Evolutionary conservation across 92 coral and sea anemone species (phyloP), one percentile per base, ranked within the genome.

Genomic region (Pocillopora meandrina): DNA sequence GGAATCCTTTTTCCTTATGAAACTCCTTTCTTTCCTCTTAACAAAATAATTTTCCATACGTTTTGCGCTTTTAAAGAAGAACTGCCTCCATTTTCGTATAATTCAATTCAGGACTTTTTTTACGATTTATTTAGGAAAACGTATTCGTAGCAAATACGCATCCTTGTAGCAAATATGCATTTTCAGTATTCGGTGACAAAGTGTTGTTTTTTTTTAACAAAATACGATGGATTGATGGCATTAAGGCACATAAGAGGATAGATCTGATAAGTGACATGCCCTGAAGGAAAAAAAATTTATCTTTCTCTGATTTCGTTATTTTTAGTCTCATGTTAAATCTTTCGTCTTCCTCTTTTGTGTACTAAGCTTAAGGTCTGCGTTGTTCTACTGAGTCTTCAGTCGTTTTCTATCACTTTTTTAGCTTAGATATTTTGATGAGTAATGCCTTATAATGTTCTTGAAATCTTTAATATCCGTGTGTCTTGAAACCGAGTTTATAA

Each of bases 91-190:
- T 13, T 72, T 72, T 83, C 62, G 63, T 62, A 74, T 72, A 64
- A 33, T 3, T 83, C 61, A 35, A 74, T 83, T 73, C 35, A 61
- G 60, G 80, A 33, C 80, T 83, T 82, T 82, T 42, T 62, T 83
- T n/a, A 58, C 81, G 80, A 83, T 42, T 74, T 59, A 72, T 52
- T 83, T 72, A 19, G 71, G 42, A 82, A 82, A 52, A 57, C 72
- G 42, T 82, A 76, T 59, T 83, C 13, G 87, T 74, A 62, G 81
- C 79, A 83, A 74, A 83, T 83, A 83, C 80, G 62, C 87, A 83
- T 61, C 74, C 20, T 62, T 80, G 87, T 83, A 74, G 80, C 71
- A 71, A 71, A 71, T 71, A 71, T 57, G 57, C 75, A 71, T 13
- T 71, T 15, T 71, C 75, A 71, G 75, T 71, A 35, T 71, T 71